These are phyloP conservation scores for Pherbina coryleti DNA, from an alignment of 2,888 invertebrate species.

Conservation along the genomic window DNA sequence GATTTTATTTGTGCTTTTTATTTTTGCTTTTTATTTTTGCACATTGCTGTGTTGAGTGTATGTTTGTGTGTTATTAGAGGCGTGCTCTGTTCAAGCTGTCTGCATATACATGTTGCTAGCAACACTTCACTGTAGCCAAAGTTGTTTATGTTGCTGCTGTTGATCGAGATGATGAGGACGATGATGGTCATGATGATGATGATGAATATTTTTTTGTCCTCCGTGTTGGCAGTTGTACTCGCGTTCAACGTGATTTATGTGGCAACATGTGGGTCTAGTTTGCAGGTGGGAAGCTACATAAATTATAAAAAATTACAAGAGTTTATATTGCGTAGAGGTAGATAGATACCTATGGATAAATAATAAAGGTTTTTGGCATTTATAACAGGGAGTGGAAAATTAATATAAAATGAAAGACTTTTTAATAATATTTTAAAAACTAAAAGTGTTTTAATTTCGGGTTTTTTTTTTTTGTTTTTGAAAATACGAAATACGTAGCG, in stretches of 20 bases:
- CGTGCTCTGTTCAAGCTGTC: slow-evolving; percentile 29
- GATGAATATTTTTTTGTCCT: slow-evolving; percentile 11
- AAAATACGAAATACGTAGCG: too few relatives aligned
- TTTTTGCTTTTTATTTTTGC: slow-evolving; percentile 1
- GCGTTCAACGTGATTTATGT: slow-evolving; percentile 21
- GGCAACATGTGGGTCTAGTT: slow-evolving; percentile 23
- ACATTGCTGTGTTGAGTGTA: background rate
- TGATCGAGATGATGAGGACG: background rate
- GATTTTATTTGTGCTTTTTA: background rate
- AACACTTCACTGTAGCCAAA: background rate
- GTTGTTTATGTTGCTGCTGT: background rate
- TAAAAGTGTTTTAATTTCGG: too few relatives aligned
- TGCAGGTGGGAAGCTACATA: slow-evolving; percentile 34
- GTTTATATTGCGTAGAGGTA: background rate
- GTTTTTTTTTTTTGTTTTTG: too few relatives aligned
- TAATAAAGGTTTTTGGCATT: too few relatives aligned
- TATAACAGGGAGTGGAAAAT: too few relatives aligned
- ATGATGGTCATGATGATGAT: background rate
- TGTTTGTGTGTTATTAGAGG: slow-evolving; percentile 32
- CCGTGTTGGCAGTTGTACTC: slow-evolving; percentile 17
- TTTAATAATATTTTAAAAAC: too few relatives aligned
- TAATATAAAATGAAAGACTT: too few relatives aligned
- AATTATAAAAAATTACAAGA: slow-evolving; percentile 24
- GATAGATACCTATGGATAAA: too few relatives aligned
- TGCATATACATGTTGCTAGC: slow-evolving; percentile 22